Evolutionary conservation across 2,888 invertebrate genomes (phyloP).

Genomic region (Troilus luridus): DNA sequence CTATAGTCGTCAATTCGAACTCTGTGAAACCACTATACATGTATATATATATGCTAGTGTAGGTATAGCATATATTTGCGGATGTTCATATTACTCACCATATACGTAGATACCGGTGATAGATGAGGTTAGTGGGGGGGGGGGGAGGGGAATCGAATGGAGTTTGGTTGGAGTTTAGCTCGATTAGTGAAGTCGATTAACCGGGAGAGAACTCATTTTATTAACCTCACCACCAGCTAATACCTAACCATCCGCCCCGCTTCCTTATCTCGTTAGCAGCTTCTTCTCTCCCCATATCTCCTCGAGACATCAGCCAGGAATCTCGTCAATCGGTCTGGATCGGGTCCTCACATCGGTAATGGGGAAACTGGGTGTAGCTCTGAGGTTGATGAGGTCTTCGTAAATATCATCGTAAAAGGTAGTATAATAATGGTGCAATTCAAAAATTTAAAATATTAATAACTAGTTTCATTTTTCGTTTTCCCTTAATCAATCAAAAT

Average conservation of each 20-base stretch:
- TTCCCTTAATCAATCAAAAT: too few species aligned
- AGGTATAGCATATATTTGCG: background rate
- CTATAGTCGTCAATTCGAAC: too few species aligned
- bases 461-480: too few species aligned
- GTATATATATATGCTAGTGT: too few species aligned
- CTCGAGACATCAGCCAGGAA: background rate
- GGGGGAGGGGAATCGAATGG: background rate
- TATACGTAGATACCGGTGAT: background rate
- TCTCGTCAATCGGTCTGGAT: background rate
- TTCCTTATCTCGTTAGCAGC: slow-evolving; percentile 31
- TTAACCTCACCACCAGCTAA: background rate
- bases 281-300: slow-evolving; percentile 8
- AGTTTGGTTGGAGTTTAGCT: slow-evolving; percentile 34
- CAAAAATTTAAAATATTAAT: too few species aligned
- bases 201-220: slow-evolving; percentile 15
- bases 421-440: too few species aligned
- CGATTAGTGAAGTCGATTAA: slow-evolving; percentile 36
- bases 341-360: background rate
- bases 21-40: background rate
- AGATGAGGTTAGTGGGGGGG: background rate
- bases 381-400: background rate
- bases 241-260: slow-evolving; percentile 1
- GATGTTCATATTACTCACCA: background rate
- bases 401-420: too few species aligned
- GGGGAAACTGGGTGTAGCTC: background rate